Evolutionary conservation across 2,113 vertebrate genomes (phyloP), one percentile per base, ranked within the genome.

Genomic region (Siniperca chuatsi): DNA sequence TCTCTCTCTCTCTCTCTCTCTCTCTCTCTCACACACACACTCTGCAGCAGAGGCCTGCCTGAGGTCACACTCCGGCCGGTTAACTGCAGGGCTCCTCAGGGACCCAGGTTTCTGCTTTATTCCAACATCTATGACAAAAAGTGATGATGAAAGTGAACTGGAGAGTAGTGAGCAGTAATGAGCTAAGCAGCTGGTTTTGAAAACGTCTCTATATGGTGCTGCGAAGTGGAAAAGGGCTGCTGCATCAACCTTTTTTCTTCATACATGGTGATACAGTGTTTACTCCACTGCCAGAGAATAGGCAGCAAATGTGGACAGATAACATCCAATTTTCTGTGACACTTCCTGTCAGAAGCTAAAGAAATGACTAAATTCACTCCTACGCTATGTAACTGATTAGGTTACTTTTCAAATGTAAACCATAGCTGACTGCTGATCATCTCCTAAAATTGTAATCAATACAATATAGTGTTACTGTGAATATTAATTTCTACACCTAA

Each of bases 111-210:
- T 78, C 23, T 65, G 50, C 78, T 76, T 68, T 67, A 81, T 58
- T 81, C 52, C 35, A 15, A 73, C 37, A 78, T 48, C 42, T 75
- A 80, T 58, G 69, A 79, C 89, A 88, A 79, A 91, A 92, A 85
- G 82, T 87, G 87, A 92, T 92, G 89, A 93, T 85, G 85, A 80
- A 87, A 88, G 78, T 80, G 79, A 91, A 90, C 68, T 68, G 54
- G 46, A 77, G 65, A 74, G 72, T 21, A 50, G 80, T 73, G 72
- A 78, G 81, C 67, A n/a, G 25, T 83, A 89, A 93, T 84, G 44
- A 89, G 69, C 37, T 55, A 79, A 90, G 85, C 85, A 89, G 85
- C 79, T 87, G 87, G 69, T 85, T 84, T 75, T 76, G 21, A 87
- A 78, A 74, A 64, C 71, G 37, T 65, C 76, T 73, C 68, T 66